phyloP scores from a whole-genome alignment of 1,140 invertebrate genomes.

The Alviniconcha marisindica region DNA sequence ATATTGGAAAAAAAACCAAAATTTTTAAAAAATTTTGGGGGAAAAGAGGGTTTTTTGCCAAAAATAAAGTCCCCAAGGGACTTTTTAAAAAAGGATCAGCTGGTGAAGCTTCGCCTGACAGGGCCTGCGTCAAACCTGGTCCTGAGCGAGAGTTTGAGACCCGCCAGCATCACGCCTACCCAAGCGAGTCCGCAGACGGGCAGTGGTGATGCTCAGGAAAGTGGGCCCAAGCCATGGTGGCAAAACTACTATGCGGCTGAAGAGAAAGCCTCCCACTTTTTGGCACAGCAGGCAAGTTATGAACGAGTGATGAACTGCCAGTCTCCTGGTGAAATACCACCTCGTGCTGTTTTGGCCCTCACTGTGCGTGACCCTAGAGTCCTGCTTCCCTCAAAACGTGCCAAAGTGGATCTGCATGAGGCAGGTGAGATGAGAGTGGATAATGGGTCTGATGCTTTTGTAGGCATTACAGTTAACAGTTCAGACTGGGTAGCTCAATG shows the following conservation, averaged over 20 bases:
- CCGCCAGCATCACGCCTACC: conserved; percentile 50
- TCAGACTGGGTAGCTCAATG: conserved; percentile 54
- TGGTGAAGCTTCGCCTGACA: conserved; percentile 88
- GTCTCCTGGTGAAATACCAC: conserved; percentile 82
- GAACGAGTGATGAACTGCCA: conserved; percentile 77
- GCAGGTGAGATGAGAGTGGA: conserved; percentile 30
- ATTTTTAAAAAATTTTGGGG: too few species aligned
- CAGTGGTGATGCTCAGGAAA: neutral
- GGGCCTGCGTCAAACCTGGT: conserved; percentile 86
- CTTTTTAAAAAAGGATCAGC: conserved; percentile 81
- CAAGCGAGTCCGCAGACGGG: neutral
- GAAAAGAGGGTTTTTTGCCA: too few species aligned
- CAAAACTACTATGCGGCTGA: neutral
- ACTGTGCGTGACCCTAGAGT: conserved; percentile 90
- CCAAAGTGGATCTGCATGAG: conserved; percentile 40
- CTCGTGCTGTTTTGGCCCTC: conserved; percentile 84
- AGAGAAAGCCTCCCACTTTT: conserved; percentile 54
- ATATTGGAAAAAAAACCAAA: too few species aligned
- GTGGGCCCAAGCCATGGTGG: neutral
- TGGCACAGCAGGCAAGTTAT: conserved; percentile 80
- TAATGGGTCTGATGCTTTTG: too few species aligned
- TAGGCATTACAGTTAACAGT: neutral
- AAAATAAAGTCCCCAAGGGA: too few species aligned
- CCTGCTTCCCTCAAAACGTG: conserved; percentile 84
- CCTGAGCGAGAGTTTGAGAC: conserved; percentile 62